Evolutionary conservation across 2,113 vertebrate species (phyloP).

Genomic region (Rhea americana): DNA sequence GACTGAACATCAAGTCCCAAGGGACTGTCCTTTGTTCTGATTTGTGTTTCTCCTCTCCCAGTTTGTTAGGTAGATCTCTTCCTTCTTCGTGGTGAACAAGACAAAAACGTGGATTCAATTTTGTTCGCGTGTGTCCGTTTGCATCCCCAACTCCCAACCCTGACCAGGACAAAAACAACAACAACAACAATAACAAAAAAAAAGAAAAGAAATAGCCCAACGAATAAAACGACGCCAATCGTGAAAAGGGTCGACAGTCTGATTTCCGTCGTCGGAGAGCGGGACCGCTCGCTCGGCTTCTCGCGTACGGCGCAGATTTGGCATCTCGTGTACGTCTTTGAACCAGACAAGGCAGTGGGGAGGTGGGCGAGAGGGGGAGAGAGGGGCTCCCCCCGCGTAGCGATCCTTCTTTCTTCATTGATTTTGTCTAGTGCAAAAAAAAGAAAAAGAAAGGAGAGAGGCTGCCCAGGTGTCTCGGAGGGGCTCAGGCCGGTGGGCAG

Average conservation of each 20-base stretch:
- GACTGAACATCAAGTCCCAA: constrained; percentile 56
- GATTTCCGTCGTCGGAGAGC: background rate
- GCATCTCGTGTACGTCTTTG: background rate
- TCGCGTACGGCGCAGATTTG: background rate
- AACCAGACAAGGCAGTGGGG: constrained; percentile 24
- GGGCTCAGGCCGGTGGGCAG: background rate
- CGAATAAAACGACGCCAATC: background rate
- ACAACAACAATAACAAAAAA: background rate
- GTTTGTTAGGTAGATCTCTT: background rate
- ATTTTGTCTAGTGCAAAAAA: constrained; percentile 17
- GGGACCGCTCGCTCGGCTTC: background rate
- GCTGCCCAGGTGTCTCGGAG: constrained; percentile 1
- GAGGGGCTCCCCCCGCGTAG: background rate
- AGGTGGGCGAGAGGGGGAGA: background rate
- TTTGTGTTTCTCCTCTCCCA: constrained; percentile 32
- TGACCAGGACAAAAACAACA: background rate
- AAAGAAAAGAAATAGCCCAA: constrained; percentile 25
- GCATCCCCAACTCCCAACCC: background rate
- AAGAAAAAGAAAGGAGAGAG: background rate
- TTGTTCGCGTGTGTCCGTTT: background rate
- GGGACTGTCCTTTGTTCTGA: constrained; percentile 51
- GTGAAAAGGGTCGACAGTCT: background rate
- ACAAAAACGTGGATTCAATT: background rate
- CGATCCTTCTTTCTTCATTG: constrained; percentile 11
- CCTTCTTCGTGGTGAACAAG: background rate